Conservation (phyloP, 2,888 invertebrate species). For the Euzophera pinguis region DNA sequence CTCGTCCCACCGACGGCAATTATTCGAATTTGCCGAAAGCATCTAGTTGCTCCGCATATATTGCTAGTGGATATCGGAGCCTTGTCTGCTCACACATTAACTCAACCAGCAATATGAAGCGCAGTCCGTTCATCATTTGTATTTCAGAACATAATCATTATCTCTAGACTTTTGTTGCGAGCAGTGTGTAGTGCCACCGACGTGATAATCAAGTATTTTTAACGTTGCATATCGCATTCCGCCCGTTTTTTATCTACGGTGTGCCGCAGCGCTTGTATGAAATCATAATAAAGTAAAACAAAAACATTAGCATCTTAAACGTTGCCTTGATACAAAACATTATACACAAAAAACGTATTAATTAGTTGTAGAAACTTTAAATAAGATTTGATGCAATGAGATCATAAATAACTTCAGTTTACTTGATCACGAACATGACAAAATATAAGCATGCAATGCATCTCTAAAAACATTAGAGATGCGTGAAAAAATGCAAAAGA, state of each 20-base stretch:
- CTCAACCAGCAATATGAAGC: slow-evolving; percentile 46
- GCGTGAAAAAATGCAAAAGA: too few species aligned
- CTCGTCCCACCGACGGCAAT: slow-evolving; percentile 52
- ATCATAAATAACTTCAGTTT: too few species aligned
- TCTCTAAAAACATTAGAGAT: too few species aligned
- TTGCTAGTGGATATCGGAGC: slow-evolving; percentile 37
- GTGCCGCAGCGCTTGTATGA: slow-evolving; percentile 34
- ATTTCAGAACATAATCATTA: slow-evolving; percentile 29
- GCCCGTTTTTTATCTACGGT: slow-evolving; percentile 43
- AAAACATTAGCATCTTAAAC: slow-evolving; percentile 14
- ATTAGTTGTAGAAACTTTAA: too few species aligned
- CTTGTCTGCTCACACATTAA: slow-evolving; percentile 28
- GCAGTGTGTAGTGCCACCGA: slow-evolving; percentile 36
- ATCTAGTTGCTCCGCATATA: slow-evolving; percentile 44
- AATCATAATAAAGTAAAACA: slow-evolving; percentile 35
- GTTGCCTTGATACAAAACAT: background rate
- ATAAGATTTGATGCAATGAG: too few species aligned
- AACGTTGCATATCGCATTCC: slow-evolving; percentile 59
- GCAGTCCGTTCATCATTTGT: slow-evolving; percentile 25
- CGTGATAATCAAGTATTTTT: slow-evolving; percentile 61
- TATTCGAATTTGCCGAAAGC: slow-evolving; percentile 60
- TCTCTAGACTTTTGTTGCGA: slow-evolving; percentile 34
- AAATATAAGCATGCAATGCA: too few species aligned
- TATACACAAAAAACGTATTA: background rate
- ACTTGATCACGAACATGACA: too few species aligned